A percentile compares a stretch with the other conserved stretches of the same genome.
phyloP scores from a whole-genome alignment of 2,797 vertebrate species.

The Pachyuromys duprasi region DNA sequence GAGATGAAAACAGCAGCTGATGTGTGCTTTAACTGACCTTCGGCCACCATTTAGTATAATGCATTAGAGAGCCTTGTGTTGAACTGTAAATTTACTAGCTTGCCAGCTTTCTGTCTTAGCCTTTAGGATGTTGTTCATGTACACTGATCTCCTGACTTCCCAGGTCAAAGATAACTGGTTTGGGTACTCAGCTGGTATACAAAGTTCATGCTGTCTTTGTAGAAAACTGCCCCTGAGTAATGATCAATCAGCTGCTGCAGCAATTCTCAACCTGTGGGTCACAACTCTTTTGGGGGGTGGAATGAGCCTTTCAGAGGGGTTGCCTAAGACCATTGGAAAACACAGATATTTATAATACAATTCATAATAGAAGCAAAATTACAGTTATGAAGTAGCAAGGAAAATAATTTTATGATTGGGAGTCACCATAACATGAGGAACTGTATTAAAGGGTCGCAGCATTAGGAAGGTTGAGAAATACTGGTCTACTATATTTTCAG shows the following conservation, averaged over 20 bases:
- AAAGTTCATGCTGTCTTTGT: conserved; percentile 16
- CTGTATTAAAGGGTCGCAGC: not conserved
- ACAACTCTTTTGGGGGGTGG: too few relatives aligned
- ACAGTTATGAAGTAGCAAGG: not conserved
- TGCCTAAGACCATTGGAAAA: not conserved
- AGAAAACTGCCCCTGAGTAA: not conserved
- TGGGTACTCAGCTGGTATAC: not conserved
- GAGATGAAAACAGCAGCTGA: conserved; percentile 29
- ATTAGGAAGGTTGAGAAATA: not conserved
- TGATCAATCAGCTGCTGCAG: not conserved
- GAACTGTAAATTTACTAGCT: not conserved
- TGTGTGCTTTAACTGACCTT: conserved; percentile 16
- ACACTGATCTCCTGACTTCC: conserved; percentile 26
- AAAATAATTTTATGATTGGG: not conserved
- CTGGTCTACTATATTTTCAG: conserved; percentile 2
- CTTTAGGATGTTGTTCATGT: not conserved
- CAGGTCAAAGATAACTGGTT: conserved; percentile 56
- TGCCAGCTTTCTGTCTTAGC: not conserved
- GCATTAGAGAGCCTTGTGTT: not conserved
- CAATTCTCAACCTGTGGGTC: not conserved
- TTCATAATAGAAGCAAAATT: not conserved
- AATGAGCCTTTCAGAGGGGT: not conserved
- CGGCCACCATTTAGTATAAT: not conserved
- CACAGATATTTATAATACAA: not conserved
- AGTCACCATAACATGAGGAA: not conserved